A percentile compares a stretch with the other conserved stretches of the same genome.
Conservation (phyloP, 2,888 invertebrate species). For the Xylocampa areola region DNA sequence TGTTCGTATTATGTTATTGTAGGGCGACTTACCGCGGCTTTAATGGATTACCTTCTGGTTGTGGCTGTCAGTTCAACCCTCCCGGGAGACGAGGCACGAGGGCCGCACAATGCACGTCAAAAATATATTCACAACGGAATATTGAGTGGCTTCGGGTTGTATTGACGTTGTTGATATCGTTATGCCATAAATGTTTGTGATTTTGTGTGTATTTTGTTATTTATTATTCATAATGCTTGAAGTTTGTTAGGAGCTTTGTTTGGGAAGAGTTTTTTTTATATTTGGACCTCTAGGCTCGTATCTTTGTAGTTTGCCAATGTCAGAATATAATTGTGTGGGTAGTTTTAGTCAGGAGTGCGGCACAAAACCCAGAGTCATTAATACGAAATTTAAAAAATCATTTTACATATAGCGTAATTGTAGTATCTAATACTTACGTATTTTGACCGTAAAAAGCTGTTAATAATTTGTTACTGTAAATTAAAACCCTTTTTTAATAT, state of each 20-base stretch:
- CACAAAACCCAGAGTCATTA: no score
- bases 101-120: slow-evolving; percentile 66
- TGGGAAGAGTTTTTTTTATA: neutral
- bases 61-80: slow-evolving; percentile 62
- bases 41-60: slow-evolving; percentile 67
- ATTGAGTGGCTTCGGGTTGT: slow-evolving; percentile 57
- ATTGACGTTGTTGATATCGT: slow-evolving; percentile 46
- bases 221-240: slow-evolving; percentile 21
- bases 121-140: slow-evolving; percentile 67
- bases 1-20: slow-evolving; percentile 59
- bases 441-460: no score
- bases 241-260: neutral
- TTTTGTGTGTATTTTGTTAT: slow-evolving; percentile 25
- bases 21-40: slow-evolving; percentile 58
- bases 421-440: no score
- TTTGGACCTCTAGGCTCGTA: no score
- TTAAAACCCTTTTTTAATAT: no score
- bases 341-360: no score
- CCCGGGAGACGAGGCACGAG: slow-evolving; percentile 54
- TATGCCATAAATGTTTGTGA: slow-evolving; percentile 33
- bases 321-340: no score
- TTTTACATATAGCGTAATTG: no score
- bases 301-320: no score
- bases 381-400: no score
- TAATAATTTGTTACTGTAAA: no score